Base-by-base conservation (phyloP, 2,797 vertebrate species). In the Malurus splendens region DNA sequence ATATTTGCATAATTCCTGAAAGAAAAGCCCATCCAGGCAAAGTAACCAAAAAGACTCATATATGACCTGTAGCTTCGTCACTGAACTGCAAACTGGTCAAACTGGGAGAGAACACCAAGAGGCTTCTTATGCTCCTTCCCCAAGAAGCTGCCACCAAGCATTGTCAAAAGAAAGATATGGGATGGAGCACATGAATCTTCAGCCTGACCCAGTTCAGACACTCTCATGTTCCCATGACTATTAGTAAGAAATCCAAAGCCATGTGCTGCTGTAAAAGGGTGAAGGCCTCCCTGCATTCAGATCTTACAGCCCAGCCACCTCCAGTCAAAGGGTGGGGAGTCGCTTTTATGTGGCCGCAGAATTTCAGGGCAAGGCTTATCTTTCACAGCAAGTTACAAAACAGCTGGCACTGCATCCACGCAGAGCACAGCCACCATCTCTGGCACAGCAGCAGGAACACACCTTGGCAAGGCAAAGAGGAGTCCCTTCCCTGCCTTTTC, bases 341-440 rank as follows among this genome's bases (percentile, higher is more conserved):
- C 0, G 0, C 67, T 83, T 81, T 82, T 18, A 75, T 12, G 23
- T 25, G 70, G 70, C 79, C 0, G 0, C 33, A 73, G 57, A 67
- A 86, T 75, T 87, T 78, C 71, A 82, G 47, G 30, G 41, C 70
- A 66, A 83, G 79, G 39, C 66, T 91, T 70, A 82, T 73, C 82
- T 90, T 85, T 33, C 51, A 72, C 0, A 0, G 33, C 0, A 4
- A 78, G 62, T 5, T 85, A 61, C 90, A 65, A 77, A 92, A 82
- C n/a, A 82, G 39, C 32, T 47, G 1, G 66, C 0, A 0, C 67
- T 62, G n/a, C 48, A 84, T 73, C 32, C 8, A 5, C 24, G 15
- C 55, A 55, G n/a, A 0, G 0, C 28, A 2, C 38, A 56, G 65
- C 12, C 42, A 55, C 57, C 76, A 64, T 32, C 82, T 27, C 56